These are phyloP conservation scores for Hyphantria cunea DNA, from an alignment of 1,140 invertebrate species.

Conservation along the genomic window DNA sequence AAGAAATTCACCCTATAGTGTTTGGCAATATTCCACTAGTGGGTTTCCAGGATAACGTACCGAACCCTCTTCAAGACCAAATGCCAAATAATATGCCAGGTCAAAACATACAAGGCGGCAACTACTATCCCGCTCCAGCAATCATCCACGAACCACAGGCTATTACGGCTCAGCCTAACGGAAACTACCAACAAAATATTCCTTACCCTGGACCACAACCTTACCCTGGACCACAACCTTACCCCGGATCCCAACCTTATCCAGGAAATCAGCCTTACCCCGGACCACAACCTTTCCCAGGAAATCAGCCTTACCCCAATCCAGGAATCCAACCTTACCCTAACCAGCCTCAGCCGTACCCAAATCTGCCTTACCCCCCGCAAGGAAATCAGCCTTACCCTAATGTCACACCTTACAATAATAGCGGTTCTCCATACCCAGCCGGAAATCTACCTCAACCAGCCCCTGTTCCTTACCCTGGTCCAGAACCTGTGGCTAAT, in stretches of 20 bases:
- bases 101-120: slow-evolving; percentile 8
- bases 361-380: slow-evolving; percentile 27
- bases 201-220: slow-evolving; percentile 34
- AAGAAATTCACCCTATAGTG: slow-evolving; percentile 81
- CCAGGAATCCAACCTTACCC: slow-evolving; percentile 27
- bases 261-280: slow-evolving; percentile 36
- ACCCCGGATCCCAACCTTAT: slow-evolving; percentile 19
- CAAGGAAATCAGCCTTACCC: not conserved
- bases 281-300: slow-evolving; percentile 13
- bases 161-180: not conserved
- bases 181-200: not conserved
- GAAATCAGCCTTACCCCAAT: not conserved
- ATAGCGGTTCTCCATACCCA: slow-evolving; percentile 22
- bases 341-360: slow-evolving; percentile 35
- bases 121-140: slow-evolving; percentile 19
- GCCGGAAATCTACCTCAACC: slow-evolving; percentile 22
- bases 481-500: slow-evolving; percentile 28
- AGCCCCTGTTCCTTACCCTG: slow-evolving; percentile 33
- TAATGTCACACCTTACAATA: not conserved
- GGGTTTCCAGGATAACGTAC: slow-evolving; percentile 73
- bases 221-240: slow-evolving; percentile 17
- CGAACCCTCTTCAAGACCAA: slow-evolving; percentile 51
- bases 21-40: slow-evolving; percentile 85
- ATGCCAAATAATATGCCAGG: slow-evolving; percentile 37
- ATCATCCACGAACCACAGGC: slow-evolving; percentile 38